Conservation (phyloP, 2,797 vertebrate species). For the Micrastur ruficollis region DNA sequence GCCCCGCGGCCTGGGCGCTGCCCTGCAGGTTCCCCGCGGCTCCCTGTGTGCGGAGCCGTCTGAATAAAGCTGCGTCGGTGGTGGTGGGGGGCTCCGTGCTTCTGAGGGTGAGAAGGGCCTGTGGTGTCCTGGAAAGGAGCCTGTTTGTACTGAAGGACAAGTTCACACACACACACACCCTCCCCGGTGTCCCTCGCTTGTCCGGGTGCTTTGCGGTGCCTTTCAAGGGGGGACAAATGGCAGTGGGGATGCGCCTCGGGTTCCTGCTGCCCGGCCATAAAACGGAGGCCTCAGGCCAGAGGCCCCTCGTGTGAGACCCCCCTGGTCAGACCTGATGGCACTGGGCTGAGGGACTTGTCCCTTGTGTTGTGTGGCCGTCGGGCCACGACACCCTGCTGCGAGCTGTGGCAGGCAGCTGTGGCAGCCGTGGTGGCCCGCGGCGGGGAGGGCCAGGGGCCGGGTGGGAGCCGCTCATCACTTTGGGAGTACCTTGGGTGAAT, state of each 20-base stretch:
- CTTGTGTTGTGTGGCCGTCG: no score
- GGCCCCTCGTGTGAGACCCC: background rate
- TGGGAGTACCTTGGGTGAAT: background rate
- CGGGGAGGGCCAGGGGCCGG: background rate
- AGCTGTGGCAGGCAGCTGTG: background rate
- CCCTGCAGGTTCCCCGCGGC: background rate
- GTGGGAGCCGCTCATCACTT: background rate
- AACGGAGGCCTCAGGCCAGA: background rate
- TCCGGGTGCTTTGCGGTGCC: fast-evolving
- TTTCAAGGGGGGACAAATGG: background rate
- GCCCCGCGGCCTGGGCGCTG: background rate
- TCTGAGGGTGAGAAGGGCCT: no score
- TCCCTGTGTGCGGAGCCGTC: background rate
- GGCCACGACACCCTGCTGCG: no score
- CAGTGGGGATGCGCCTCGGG: fast-evolving
- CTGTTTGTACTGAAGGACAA: background rate
- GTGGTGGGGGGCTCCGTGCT: background rate
- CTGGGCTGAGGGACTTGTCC: background rate
- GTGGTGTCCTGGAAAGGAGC: background rate
- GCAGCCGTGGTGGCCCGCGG: background rate
- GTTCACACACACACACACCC: fast-evolving
- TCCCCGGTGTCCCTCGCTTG: fast-evolving
- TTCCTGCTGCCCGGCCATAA: no score
- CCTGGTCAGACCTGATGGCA: fast-evolving
- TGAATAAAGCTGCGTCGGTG: no score